phyloP scores from a whole-genome alignment of 2,888 invertebrate genomes.

The Petrolisthes manimaculis region DNA sequence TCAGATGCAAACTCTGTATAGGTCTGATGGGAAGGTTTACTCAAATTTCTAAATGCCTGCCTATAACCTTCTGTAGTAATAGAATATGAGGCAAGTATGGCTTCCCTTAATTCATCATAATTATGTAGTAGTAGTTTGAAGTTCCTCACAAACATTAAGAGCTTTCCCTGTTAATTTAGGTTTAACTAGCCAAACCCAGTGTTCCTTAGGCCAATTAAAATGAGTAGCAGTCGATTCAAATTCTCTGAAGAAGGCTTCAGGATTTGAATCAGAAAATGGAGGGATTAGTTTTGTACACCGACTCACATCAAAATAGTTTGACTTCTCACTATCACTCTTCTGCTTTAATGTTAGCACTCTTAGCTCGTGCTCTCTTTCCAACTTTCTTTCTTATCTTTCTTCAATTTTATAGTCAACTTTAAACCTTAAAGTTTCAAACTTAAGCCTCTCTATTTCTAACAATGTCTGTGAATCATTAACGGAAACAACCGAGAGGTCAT shows the following conservation, averaged over 20 bases:
- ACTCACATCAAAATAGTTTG: too few relatives aligned
- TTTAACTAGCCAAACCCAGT: too few relatives aligned
- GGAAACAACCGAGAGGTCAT: too few relatives aligned
- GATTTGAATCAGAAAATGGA: background rate
- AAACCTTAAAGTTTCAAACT: background rate
- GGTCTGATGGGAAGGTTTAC: background rate
- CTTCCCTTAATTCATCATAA: background rate
- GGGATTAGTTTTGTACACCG: background rate
- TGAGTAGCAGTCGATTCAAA: too few relatives aligned
- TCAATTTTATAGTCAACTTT: background rate
- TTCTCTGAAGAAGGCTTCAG: too few relatives aligned
- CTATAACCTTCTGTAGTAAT: slow-evolving; percentile 21
- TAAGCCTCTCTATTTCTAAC: too few relatives aligned
- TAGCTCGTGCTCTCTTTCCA: background rate
- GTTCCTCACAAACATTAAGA: background rate
- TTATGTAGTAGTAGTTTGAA: slow-evolving; percentile 9
- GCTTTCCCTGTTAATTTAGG: too few relatives aligned
- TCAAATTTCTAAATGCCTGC: background rate
- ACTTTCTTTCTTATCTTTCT: background rate
- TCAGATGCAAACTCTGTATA: background rate
- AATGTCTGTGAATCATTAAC: too few relatives aligned
- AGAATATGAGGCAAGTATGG: background rate
- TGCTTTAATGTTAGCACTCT: background rate
- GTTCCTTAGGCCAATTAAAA: too few relatives aligned
- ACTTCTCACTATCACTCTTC: too few relatives aligned